A percentile compares a stretch with the other conserved stretches of the same genome.
These are phyloP conservation scores for Sciaenops ocellatus DNA, from an alignment of 2,797 vertebrate genomes.

Conservation along the genomic window DNA sequence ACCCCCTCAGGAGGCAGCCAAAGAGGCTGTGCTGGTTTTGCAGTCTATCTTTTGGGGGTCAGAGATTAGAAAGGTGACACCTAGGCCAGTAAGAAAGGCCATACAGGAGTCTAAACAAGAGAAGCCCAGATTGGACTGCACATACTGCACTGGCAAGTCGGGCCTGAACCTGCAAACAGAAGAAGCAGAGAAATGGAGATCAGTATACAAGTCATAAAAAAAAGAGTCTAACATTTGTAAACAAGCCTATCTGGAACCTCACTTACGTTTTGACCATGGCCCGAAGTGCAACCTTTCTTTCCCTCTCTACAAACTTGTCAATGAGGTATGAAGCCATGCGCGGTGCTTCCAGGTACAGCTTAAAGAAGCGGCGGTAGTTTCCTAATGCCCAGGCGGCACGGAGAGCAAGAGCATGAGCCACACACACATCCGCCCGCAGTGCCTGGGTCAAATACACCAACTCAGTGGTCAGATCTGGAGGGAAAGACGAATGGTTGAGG, in stretches of 20 bases:
- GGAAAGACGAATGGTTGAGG: neutral
- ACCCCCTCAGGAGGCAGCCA: constrained; percentile 87
- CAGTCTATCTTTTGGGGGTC: constrained; percentile 94
- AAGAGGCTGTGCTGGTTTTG: constrained; percentile 90
- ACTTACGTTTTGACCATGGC: constrained; percentile 97
- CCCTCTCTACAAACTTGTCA: constrained; percentile 95
- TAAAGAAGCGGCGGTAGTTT: constrained; percentile 94
- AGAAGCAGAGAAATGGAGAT: constrained; percentile 41
- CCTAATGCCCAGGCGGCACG: constrained; percentile 93
- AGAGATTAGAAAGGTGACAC: constrained; percentile 87
- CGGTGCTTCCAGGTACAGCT: constrained; percentile 89
- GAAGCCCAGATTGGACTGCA: constrained; percentile 93
- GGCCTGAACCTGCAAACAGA: constrained; percentile 87
- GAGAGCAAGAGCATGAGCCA: constrained; percentile 90
- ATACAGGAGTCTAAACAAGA: constrained; percentile 92
- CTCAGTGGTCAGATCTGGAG: constrained; percentile 92
- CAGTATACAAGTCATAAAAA: neutral
- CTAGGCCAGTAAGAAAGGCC: constrained; percentile 91
- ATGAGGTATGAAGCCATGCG: constrained; percentile 95
- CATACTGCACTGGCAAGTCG: constrained; percentile 89
- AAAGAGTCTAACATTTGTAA: neutral
- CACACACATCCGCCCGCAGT: constrained; percentile 88
- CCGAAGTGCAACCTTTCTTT: constrained; percentile 91
- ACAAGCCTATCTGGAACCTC: neutral
- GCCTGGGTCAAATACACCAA: constrained; percentile 91